Conservation (phyloP, 2,113 vertebrate genomes). For the Rattus norvegicus region GRCr8 NC_086020.1:177018501-177019000, state of each 20-base stretch:
- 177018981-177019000: slow-evolving; percentile 4
- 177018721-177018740: neutral
- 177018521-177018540: neutral
- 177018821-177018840: neutral
- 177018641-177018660: neutral
- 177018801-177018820: neutral
- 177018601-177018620: neutral
- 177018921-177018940: slow-evolving; percentile 29
- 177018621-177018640: neutral
- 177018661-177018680: neutral
- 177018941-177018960: neutral
- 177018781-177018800: neutral
- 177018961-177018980: neutral
- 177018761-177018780: neutral
- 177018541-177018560: neutral
- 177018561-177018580: neutral
- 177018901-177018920: slow-evolving; percentile 67
- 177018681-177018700: neutral
- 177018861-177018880: neutral
- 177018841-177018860: neutral
- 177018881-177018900: neutral
- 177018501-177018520: neutral
- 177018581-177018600: no score
- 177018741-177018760: neutral
- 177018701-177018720: neutral